phyloP scores from a whole-genome alignment of 2,888 invertebrate species.

The Criorhina ranunculi region DNA sequence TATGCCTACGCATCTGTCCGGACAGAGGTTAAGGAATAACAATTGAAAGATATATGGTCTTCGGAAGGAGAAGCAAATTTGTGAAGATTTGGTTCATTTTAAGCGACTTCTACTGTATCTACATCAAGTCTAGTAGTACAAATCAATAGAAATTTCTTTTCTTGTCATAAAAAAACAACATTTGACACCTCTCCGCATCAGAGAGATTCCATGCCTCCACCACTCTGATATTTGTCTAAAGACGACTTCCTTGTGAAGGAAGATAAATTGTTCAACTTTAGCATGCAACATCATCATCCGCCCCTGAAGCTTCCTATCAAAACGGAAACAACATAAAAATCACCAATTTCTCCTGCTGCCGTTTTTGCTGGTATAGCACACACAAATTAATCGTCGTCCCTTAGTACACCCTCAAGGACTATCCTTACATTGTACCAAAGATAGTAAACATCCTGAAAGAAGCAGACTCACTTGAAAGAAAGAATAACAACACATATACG shows the following conservation, averaged over 20 bases:
- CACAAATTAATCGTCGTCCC: conserved; percentile 74
- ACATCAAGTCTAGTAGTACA: too few species aligned
- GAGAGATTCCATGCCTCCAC: background rate
- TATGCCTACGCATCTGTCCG: conserved; percentile 38
- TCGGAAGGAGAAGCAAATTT: too few species aligned
- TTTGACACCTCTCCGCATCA: conserved; percentile 31
- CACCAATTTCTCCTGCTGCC: conserved; percentile 30
- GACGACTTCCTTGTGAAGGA: conserved; percentile 46
- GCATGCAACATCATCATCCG: conserved; percentile 47
- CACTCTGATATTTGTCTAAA: conserved; percentile 12
- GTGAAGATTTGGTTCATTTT: too few species aligned
- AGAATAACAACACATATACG: conserved; percentile 48
- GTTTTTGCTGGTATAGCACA: conserved; percentile 29
- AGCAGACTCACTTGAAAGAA: conserved; percentile 32
- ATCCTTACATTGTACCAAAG: conserved; percentile 51
- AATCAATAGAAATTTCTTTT: too few species aligned
- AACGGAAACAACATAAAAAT: conserved; percentile 58
- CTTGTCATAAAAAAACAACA: too few species aligned
- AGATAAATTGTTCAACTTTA: conserved; percentile 61
- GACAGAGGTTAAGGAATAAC: conserved; percentile 21
- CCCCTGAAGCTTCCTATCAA: conserved; percentile 48
- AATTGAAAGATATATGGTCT: conserved; percentile 17
- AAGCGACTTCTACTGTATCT: too few species aligned
- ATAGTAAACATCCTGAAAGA: conserved; percentile 71
- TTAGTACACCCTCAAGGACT: conserved; percentile 65